Evolutionary conservation across 2,797 vertebrate genomes (phyloP).

Genomic region (Telmatherina bonti): DNA sequence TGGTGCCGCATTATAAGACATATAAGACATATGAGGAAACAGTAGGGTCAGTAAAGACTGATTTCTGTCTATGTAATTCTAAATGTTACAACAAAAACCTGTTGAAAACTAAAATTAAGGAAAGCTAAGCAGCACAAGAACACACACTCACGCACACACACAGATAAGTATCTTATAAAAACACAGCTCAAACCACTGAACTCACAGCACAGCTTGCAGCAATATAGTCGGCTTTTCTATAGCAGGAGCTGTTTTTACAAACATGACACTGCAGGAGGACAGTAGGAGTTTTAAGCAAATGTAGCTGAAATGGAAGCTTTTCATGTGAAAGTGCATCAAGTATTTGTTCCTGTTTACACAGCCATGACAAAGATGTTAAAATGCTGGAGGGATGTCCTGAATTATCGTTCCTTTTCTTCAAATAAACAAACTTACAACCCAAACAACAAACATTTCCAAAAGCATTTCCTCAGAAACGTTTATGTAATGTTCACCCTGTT

Average conservation of each 20-base stretch:
- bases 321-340: constrained; percentile 27
- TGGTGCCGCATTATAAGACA: constrained; percentile 53
- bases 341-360: constrained; percentile 19
- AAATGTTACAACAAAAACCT: background rate
- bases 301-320: constrained; percentile 31
- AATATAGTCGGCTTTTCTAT: constrained; percentile 23
- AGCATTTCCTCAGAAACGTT: background rate
- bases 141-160: constrained; percentile 38
- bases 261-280: constrained; percentile 45
- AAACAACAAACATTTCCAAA: background rate
- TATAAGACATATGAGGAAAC: constrained; percentile 47
- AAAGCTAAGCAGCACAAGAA: constrained; percentile 11
- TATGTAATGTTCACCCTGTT: background rate
- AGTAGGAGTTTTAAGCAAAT: constrained; percentile 32
- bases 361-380: background rate
- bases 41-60: constrained; percentile 38
- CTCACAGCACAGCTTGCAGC: constrained; percentile 45
- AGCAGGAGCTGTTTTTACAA: constrained; percentile 33
- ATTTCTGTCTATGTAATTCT: constrained; percentile 1
- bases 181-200: constrained; percentile 17
- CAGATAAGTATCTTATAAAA: background rate
- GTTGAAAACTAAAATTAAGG: constrained; percentile 9
- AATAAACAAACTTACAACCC: background rate
- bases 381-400: background rate
- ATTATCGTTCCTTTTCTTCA: background rate